Base-by-base conservation (phyloP, 2,888 invertebrate species). In the Napeogenes sylphis region DNA sequence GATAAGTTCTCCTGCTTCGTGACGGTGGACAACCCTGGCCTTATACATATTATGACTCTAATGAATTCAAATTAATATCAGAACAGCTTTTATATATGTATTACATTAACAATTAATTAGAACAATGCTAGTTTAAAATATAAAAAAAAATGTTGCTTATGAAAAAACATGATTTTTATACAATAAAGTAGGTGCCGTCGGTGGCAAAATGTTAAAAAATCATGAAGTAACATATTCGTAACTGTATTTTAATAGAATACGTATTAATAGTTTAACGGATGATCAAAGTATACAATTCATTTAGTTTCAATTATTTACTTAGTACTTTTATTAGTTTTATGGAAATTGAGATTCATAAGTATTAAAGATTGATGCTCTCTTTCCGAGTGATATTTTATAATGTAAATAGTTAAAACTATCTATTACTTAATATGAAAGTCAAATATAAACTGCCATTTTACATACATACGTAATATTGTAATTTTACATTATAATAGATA, bases 11-110 rank as follows among this genome's bases (percentile, higher is more conserved):
- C 89, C 0, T 91, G 92, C 58, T 93, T 93, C 75, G 91, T 93
- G 30, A 92, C 92, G 1, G 91, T 93, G 6, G 93, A 93, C 79
- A 88, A 91, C 70, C 88, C 91, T 12, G 93, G 93, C 2, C 91
- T 92, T 63, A 81, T 92, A 14, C 93, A 93, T 73, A 89, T 93
- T 55, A 91, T 93, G 90, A 92, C 92, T 69, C 81, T 91, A 12
- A 81, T 90, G 78, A 73, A 71, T 33, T 58, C 75, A 14, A 42
- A 53, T n/a, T 51, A 51, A 30, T 42, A 42, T 42, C 12, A 42
- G 3, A 42, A 10, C 10, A 6, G 10, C 42, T 42, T 42, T 10
- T 42, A 42, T 42, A 6, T 35, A 6, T 35, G 35, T 35, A 6
- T 35, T 35, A 6, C 4, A 35, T 35, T 10, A 2, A 38, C 38